Evolutionary conservation across 2,797 vertebrate species (phyloP).

Genomic region (Cirrhinus mrigala): DNA sequence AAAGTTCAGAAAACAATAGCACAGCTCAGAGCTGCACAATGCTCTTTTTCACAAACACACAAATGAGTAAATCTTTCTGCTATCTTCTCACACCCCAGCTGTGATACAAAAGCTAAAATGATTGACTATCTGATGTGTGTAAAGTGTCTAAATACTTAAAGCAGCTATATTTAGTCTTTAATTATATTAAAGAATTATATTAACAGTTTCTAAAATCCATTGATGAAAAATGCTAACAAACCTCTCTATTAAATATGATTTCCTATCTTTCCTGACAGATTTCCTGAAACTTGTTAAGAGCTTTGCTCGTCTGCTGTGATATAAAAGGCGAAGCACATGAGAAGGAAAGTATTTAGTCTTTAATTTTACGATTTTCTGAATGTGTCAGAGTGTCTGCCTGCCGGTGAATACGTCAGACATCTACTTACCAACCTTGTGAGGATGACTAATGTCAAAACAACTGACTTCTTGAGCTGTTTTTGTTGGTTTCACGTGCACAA

Average conservation of each 20-base stretch:
- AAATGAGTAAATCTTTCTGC: slow-evolving; percentile 49
- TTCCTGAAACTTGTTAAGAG: neutral
- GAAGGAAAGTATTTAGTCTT: slow-evolving; percentile 2
- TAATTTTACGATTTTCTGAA: slow-evolving; percentile 10
- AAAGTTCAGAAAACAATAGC: slow-evolving; percentile 72
- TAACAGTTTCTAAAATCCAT: neutral
- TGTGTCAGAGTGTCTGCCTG: neutral
- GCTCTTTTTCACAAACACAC: slow-evolving; percentile 47
- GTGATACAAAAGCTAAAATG: slow-evolving; percentile 56
- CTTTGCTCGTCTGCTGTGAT: neutral
- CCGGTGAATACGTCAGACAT: slow-evolving; percentile 20
- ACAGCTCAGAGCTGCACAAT: slow-evolving; percentile 77
- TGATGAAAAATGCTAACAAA: neutral
- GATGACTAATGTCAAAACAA: slow-evolving; percentile 45
- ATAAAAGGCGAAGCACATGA: neutral
- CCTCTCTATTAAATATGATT: neutral
- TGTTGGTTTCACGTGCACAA: slow-evolving; percentile 1
- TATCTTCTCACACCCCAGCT: slow-evolving; percentile 70
- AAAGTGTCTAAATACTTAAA: neutral
- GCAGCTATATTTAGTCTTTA: neutral
- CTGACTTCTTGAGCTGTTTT: slow-evolving; percentile 35
- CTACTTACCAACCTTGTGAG: neutral
- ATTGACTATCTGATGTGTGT: neutral
- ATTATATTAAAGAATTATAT: too few relatives aligned
- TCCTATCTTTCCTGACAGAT: neutral